Evolutionary conservation across 1,140 invertebrate genomes (phyloP), one percentile per base, ranked within the genome.

Genomic region (Thaumetopoea pityocampa): DNA sequence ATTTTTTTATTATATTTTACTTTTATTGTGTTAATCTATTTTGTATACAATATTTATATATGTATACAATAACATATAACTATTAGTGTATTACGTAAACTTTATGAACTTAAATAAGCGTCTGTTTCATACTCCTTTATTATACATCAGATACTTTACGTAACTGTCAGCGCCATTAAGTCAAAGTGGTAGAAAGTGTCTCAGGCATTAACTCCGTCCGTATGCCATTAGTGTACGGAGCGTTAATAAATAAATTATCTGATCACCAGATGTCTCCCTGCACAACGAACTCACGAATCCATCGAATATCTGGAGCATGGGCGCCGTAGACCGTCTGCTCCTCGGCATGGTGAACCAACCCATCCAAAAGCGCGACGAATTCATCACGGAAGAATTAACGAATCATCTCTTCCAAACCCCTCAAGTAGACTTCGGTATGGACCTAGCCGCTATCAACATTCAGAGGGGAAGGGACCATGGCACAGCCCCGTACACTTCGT

Each of bases 381-480:
- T 93, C 61, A 92, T 96, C 17, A 92, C 89, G 0, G 87, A 89
- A 9, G 93, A 97, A 69, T 83, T 97, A 7, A 96, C 95, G 1
- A 94, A 96, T 68, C 94, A 94, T 71, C 82, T 97, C 0, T 97
- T 97, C 63, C 93, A 96, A 86, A 92, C 91, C 0, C 83, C 85
- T 8, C 80, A 84, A 8, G 89, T 90, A 28, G 86, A 88, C 10
- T 94, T 93, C 36, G 95, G 95, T 0, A 91, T 97, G 87, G 96
- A 97, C 78, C 85, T 99, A 26, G 96, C 95, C 0, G 91, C 95
- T 0, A 87, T 97, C 9, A 97, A 97, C 64, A 92, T 98, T 10
- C 95, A 96, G 67, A 85, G 95, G 58, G 94, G 92, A 19, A 85
- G 97, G 22, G 96, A 98, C 70, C 96, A 98, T 67, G 97, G 96